A percentile compares a stretch with the other conserved stretches of the same genome.
These are phyloP conservation scores for Drosophila arizonae DNA, from an alignment of 1,140 invertebrate genomes.

Conservation along the genomic window DNA sequence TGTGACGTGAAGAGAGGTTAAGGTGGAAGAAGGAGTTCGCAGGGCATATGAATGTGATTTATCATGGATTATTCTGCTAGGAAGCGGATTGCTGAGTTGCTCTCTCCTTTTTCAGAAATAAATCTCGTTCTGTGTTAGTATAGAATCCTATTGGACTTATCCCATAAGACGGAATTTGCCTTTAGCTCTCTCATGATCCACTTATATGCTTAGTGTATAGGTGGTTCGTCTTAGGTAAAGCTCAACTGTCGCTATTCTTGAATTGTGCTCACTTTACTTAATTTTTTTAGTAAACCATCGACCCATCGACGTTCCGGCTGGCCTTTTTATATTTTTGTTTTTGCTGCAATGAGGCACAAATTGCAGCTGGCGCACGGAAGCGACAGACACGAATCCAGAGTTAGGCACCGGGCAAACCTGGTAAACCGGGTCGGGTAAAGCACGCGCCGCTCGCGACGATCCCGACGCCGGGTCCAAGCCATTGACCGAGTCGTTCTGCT, in stretches of 20 bases:
- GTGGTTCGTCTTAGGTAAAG: not conserved
- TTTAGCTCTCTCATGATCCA: no score
- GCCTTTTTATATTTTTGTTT: slow-evolving; percentile 31
- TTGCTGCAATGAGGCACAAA: slow-evolving; percentile 69
- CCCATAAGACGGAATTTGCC: no score
- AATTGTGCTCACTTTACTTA: slow-evolving; percentile 44
- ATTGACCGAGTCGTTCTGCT: slow-evolving; percentile 67
- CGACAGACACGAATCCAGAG: slow-evolving; percentile 61
- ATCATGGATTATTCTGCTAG: no score
- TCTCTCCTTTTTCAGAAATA: no score
- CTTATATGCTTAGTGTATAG: slow-evolving; percentile 1
- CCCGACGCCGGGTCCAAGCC: slow-evolving; percentile 30
- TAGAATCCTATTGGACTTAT: no score
- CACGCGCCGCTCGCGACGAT: slow-evolving; percentile 66
- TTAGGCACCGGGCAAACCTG: slow-evolving; percentile 17
- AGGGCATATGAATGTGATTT: no score
- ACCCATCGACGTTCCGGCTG: slow-evolving; percentile 63
- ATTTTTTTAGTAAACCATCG: slow-evolving; percentile 7
- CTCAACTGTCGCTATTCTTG: not conserved
- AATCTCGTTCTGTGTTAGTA: no score
- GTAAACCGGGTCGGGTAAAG: slow-evolving; percentile 64
- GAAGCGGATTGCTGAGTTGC: no score
- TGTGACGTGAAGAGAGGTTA: not conserved
- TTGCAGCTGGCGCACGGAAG: slow-evolving; percentile 78
- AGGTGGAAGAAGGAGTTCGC: no score